These are phyloP conservation scores for Mechanitis mazaeus DNA, from an alignment of 2,888 invertebrate species.

Conservation along the genomic window DNA sequence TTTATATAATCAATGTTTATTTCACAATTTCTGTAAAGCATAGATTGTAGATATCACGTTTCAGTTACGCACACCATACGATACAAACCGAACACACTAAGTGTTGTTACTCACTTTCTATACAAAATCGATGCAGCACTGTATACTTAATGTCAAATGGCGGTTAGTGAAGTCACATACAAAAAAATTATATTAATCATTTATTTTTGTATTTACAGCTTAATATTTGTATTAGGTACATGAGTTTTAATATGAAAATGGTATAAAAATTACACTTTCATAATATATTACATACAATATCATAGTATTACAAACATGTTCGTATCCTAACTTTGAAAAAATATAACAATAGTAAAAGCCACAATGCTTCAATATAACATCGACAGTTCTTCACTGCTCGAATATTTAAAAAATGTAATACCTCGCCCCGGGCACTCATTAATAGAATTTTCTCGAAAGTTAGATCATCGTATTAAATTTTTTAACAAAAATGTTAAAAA, in stretches of 20 bases:
- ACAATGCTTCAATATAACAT: constrained; percentile 58
- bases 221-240: constrained; percentile 71
- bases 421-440: constrained; percentile 61
- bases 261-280: constrained; percentile 76
- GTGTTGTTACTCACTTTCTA: constrained; percentile 61
- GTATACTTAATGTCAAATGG: constrained; percentile 62
- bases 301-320: constrained; percentile 70
- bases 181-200: constrained; percentile 72
- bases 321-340: constrained; percentile 69
- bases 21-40: constrained; percentile 74
- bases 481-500: constrained; percentile 44
- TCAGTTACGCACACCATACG: constrained; percentile 74
- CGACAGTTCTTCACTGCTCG: constrained; percentile 54
- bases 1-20: constrained; percentile 69
- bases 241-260: constrained; percentile 74
- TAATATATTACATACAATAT: constrained; percentile 63
- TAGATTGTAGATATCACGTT: constrained; percentile 77
- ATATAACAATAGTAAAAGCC: constrained; percentile 75
- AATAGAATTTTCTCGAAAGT: constrained; percentile 39
- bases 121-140: constrained; percentile 59
- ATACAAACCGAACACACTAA: constrained; percentile 69
- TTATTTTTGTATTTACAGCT: constrained; percentile 64
- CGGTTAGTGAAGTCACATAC: constrained; percentile 71
- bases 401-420: constrained; percentile 51
- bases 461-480: constrained; percentile 35